phyloP scores from a whole-genome alignment of 2,888 invertebrate genomes.

The Lasioglossum pauxillum region DNA sequence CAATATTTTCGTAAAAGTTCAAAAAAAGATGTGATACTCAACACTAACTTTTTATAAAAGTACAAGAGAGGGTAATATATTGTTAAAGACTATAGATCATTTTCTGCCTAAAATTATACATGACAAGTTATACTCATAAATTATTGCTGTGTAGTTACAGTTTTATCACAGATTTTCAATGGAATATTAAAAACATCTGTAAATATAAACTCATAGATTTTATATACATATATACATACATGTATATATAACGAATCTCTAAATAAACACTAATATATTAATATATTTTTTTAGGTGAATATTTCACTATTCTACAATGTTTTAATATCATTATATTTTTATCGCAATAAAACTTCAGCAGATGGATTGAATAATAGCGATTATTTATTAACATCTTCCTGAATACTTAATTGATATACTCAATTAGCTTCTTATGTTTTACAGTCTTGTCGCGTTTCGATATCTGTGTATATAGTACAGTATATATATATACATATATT shows the following conservation, averaged over 20 bases:
- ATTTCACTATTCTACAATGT: conserved; percentile 41
- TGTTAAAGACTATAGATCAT: not conserved
- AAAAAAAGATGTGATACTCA: conserved; percentile 30
- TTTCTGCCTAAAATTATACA: not conserved
- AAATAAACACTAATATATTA: conserved; percentile 38
- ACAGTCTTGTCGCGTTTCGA: not conserved
- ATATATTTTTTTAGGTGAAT: conserved; percentile 51
- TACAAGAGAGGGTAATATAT: not conserved
- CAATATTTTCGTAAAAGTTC: conserved; percentile 58
- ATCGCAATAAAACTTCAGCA: conserved; percentile 41
- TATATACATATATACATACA: conserved; percentile 22
- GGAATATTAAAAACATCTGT: conserved; percentile 35
- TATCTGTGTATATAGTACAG: not conserved
- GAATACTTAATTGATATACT: not conserved
- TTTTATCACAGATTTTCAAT: conserved; percentile 23
- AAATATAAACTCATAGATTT: conserved; percentile 46
- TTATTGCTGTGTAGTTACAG: conserved; percentile 6
- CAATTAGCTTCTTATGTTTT: not conserved
- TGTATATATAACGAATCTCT: conserved; percentile 44
- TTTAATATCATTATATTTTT: conserved; percentile 38
- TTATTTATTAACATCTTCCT: conserved; percentile 40
- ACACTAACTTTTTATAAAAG: not conserved
- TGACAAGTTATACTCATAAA: conserved; percentile 10
- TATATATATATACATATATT: not conserved
- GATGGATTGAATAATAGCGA: conserved; percentile 16